phyloP scores from a whole-genome alignment of 2,888 invertebrate species.

The Pasiphila rectangulata region DNA sequence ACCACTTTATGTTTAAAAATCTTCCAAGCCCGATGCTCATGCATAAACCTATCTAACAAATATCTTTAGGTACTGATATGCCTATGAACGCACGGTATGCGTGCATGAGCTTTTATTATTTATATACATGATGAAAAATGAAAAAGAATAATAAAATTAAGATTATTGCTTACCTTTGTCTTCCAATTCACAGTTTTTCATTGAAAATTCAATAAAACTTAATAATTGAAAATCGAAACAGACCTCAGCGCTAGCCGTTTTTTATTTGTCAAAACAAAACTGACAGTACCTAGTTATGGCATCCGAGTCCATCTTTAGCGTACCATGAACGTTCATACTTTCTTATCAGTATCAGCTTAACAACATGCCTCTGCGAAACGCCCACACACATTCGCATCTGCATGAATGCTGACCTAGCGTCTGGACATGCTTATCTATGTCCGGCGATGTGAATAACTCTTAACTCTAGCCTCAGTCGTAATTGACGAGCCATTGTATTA shows the following conservation, averaged over 20 bases:
- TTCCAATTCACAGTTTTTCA: neutral
- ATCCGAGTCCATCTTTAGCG: no score
- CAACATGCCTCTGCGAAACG: no score
- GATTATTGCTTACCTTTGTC: neutral
- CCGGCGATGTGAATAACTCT: no score
- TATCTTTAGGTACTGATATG: neutral
- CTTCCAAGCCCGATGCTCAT: neutral
- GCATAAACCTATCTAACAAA: neutral
- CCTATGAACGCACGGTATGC: neutral
- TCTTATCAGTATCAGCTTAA: no score
- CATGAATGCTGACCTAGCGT: no score
- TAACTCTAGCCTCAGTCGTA: no score
- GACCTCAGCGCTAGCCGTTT: neutral
- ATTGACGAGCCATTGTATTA: no score
- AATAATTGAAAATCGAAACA: neutral
- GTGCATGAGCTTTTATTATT: neutral
- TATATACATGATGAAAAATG: neutral
- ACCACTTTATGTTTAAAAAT: constrained; percentile 7
- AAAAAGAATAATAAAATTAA: neutral
- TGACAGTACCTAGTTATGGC: no score
- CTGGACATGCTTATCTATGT: no score
- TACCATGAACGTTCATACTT: no score
- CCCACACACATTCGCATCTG: no score
- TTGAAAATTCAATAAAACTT: neutral
- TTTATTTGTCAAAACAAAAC: neutral